phyloP scores from a whole-genome alignment of 1,140 invertebrate genomes.

The Hycleus cichorii region DNA sequence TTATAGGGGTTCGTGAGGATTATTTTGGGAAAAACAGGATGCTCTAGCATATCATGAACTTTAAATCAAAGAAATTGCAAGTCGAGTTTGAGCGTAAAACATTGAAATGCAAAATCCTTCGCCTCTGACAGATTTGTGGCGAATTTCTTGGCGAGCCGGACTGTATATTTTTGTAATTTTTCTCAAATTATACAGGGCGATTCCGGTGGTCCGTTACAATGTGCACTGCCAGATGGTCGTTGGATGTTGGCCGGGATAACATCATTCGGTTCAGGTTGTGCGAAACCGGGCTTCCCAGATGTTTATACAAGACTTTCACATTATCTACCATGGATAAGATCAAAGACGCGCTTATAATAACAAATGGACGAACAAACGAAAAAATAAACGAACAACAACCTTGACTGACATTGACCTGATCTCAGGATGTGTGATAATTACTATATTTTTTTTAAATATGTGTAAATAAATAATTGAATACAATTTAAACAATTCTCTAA shows the following conservation, averaged over 20 bases:
- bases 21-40: not conserved
- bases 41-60: not conserved
- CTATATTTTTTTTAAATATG: not conserved
- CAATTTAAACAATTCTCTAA: constrained; percentile 5
- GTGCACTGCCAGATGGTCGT: constrained; percentile 59
- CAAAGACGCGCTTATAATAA: constrained; percentile 25
- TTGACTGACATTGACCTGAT: constrained; percentile 15
- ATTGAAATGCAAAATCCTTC: not conserved
- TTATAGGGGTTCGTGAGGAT: too few species aligned
- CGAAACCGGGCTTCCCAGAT: constrained; percentile 73
- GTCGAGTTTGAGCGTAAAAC: not conserved
- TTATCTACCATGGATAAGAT: constrained; percentile 77
- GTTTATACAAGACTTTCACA: constrained; percentile 78
- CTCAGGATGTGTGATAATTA: constrained; percentile 9
- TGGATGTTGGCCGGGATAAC: constrained; percentile 86
- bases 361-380: not conserved
- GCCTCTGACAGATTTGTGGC: too few species aligned
- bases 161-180: too few species aligned
- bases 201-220: constrained; percentile 79
- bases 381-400: not conserved
- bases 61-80: too few species aligned
- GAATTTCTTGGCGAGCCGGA: too few species aligned
- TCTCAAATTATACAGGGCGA: constrained; percentile 55
- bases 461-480: constrained; percentile 13
- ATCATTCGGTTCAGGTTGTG: constrained; percentile 85